Conservation (phyloP, 2,113 vertebrate genomes). For the Petroica traversi region DNA sequence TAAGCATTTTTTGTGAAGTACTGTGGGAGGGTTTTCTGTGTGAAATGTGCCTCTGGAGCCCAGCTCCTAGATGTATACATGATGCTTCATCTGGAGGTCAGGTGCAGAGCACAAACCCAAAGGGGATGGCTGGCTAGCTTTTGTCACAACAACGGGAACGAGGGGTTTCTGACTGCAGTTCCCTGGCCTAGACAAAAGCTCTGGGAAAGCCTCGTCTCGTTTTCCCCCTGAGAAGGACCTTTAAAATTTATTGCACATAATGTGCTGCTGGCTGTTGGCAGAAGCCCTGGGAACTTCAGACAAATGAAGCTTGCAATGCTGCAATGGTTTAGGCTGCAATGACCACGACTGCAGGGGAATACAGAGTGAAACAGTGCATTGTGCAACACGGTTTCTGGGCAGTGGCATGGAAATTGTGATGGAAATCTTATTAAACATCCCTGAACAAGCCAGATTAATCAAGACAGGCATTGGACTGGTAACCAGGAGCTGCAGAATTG, state of each 20-base stretch:
- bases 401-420: neutral
- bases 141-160: neutral
- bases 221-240: neutral
- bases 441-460: neutral
- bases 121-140: neutral
- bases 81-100: neutral
- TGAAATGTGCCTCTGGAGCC: neutral
- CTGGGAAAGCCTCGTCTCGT: neutral
- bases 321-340: neutral
- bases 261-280: constrained; percentile 32
- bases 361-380: neutral
- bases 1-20: neutral
- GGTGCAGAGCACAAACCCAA: neutral
- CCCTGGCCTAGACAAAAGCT: neutral
- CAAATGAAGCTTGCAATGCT: neutral
- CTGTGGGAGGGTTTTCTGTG: neutral
- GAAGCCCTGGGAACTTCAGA: neutral
- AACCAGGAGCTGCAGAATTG: neutral
- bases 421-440: neutral
- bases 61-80: neutral
- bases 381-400: neutral
- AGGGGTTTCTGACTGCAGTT: neutral
- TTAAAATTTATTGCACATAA: constrained; percentile 8
- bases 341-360: neutral
- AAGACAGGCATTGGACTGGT: neutral